Conservation (phyloP, 2,113 vertebrate species). For the Scolopax mira region DNA sequence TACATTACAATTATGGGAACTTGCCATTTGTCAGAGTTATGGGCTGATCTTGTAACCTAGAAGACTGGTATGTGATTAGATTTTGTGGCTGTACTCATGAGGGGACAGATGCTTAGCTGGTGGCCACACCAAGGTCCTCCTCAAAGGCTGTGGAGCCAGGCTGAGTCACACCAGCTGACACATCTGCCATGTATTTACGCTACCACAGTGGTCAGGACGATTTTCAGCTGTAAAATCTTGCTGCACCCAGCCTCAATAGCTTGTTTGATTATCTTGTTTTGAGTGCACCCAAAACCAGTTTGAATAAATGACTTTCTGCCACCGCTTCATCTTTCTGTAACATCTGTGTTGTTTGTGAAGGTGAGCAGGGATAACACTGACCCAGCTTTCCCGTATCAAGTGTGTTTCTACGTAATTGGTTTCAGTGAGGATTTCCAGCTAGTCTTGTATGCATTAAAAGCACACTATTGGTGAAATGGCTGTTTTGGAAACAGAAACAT, state of each 20-base stretch:
- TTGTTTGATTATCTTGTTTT: not conserved
- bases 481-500: not conserved
- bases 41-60: not conserved
- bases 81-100: not conserved
- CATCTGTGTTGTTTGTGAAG: not conserved
- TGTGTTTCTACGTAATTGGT: not conserved
- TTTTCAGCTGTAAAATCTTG: not conserved
- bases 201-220: not conserved
- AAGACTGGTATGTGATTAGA: not conserved
- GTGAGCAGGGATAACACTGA: not conserved
- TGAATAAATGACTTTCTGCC: not conserved
- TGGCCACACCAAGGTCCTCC: not conserved
- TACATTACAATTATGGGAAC: not conserved
- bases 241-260: not conserved
- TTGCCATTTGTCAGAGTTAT: not conserved
- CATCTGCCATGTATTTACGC: not conserved
- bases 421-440: conserved; percentile 8
- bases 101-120: not conserved
- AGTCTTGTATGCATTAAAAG: not conserved
- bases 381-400: not conserved
- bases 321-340: not conserved
- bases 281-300: not conserved
- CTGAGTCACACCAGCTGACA: not conserved
- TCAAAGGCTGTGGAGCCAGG: not conserved
- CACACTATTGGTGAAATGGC: not conserved